Percentiles rank a stretch among this genome's conserved stretches.
These are phyloP conservation scores for Dolichallabes microphthalmus DNA, from an alignment of 2,113 vertebrate species.

Conservation along the genomic window DNA sequence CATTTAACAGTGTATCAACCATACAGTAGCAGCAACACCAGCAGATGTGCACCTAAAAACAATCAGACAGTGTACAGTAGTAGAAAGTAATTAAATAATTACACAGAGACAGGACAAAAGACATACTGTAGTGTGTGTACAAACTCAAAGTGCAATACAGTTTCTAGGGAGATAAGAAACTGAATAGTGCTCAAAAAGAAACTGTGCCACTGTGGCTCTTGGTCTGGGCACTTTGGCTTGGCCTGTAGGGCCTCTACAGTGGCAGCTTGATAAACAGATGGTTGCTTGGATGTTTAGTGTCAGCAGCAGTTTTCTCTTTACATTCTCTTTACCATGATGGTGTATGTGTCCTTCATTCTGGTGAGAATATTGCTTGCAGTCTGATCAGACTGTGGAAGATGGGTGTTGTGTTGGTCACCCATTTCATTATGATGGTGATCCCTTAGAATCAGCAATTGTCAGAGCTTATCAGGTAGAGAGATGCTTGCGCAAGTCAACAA, in stretches of 20 bases:
- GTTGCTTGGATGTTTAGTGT: neutral
- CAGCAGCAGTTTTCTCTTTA: neutral
- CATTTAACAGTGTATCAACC: neutral
- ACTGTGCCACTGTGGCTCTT: neutral
- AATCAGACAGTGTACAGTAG: neutral
- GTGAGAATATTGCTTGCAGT: neutral
- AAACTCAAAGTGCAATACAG: neutral
- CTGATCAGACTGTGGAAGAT: neutral
- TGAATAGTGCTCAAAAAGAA: neutral
- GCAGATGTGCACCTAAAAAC: neutral
- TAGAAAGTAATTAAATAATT: neutral
- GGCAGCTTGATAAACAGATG: neutral
- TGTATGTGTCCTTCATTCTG: neutral
- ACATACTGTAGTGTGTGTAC: neutral
- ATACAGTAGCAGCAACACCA: neutral
- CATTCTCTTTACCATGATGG: too few species aligned
- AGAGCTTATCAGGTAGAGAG: neutral
- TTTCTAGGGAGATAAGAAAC: neutral
- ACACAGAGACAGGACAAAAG: neutral
- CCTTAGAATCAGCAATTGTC: neutral
- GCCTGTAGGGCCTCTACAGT: neutral
- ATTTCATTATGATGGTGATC: neutral
- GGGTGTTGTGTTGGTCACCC: neutral
- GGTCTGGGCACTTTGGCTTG: neutral
- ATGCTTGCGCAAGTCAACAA: neutral